A percentile compares a stretch with the other conserved stretches of the same genome.
Conservation (phyloP, 2,797 vertebrate species). For the Phoeniculus purpureus region DNA sequence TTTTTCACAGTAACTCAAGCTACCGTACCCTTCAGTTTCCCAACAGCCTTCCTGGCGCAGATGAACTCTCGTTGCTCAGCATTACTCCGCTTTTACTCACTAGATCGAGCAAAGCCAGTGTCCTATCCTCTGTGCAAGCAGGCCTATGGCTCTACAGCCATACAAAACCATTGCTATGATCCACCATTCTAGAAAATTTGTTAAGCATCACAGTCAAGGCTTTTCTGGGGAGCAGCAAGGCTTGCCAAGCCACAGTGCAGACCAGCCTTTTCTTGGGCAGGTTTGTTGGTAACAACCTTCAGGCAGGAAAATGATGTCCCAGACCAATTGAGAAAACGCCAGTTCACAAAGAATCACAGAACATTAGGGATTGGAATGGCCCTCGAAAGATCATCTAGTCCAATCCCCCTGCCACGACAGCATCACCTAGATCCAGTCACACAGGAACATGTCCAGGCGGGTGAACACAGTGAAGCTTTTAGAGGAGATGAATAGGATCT, state of each 20-base stretch:
- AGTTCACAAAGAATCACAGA: not conserved
- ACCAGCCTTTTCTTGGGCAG: not conserved
- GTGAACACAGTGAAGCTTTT: not conserved
- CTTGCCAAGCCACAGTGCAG: not conserved
- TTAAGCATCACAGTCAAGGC: not conserved
- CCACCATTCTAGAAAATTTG: not conserved
- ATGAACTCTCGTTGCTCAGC: not conserved
- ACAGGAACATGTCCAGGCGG: too few species aligned
- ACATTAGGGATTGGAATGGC: too few species aligned
- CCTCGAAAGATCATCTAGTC: too few species aligned
- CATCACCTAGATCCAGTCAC: too few species aligned
- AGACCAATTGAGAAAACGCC: not conserved
- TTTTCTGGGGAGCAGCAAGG: not conserved
- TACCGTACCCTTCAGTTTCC: not conserved
- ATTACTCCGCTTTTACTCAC: not conserved
- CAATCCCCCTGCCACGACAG: too few species aligned
- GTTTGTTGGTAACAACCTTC: not conserved
- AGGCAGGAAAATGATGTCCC: not conserved
- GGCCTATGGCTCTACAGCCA: not conserved
- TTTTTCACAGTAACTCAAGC: slow-evolving; percentile 7
- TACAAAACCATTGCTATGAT: not conserved
- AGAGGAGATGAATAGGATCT: not conserved
- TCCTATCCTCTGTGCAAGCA: not conserved
- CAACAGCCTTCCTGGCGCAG: not conserved
- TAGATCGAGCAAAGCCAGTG: not conserved